Evolutionary conservation across 37 sponge, comb jelly and placozoan species (phyloP).

Genomic region (Ephydatia muelleri): DNA sequence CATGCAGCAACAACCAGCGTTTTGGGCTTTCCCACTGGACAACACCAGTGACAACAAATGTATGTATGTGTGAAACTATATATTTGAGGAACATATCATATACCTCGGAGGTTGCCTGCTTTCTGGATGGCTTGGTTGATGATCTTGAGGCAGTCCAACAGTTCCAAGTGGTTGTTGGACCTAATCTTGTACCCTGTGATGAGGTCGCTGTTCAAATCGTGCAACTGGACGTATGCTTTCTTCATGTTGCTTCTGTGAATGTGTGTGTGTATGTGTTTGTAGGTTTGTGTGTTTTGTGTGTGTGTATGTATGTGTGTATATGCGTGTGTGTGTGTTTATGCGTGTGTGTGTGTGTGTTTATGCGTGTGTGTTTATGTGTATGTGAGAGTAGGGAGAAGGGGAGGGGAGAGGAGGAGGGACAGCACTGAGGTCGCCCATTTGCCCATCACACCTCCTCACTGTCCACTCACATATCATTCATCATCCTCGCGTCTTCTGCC

Average conservation of each 20-base stretch:
- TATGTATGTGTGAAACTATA: background rate
- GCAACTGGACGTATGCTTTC: constrained; percentile 88
- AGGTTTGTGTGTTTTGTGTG: too few species aligned
- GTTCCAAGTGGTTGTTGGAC: constrained; percentile 89
- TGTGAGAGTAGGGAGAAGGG: background rate
- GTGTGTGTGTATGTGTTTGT: too few species aligned
- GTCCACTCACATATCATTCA: constrained; percentile 79
- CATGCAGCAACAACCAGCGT: constrained; percentile 75
- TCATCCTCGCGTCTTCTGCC: constrained; percentile 94
- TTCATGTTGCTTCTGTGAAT: constrained; percentile 81
- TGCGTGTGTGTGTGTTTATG: too few species aligned
- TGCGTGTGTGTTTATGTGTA: too few species aligned
- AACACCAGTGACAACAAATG: too few species aligned
- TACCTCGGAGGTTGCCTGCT: constrained; percentile 83
- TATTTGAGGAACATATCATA: too few species aligned
- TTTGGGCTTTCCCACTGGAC: constrained; percentile 89
- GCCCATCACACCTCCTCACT: too few species aligned
- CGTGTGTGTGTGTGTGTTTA: too few species aligned
- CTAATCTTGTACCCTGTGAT: constrained; percentile 90
- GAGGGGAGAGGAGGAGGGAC: background rate
- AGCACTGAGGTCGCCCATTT: background rate
- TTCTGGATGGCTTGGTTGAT: constrained; percentile 93
- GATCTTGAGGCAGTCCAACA: constrained; percentile 84
- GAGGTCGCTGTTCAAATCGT: constrained; percentile 90
- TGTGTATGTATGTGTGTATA: too few species aligned